Percentiles rank a stretch among this genome's conserved stretches.
phyloP scores from a whole-genome alignment of 2,888 invertebrate genomes.

The Drosophila picticornis region DNA sequence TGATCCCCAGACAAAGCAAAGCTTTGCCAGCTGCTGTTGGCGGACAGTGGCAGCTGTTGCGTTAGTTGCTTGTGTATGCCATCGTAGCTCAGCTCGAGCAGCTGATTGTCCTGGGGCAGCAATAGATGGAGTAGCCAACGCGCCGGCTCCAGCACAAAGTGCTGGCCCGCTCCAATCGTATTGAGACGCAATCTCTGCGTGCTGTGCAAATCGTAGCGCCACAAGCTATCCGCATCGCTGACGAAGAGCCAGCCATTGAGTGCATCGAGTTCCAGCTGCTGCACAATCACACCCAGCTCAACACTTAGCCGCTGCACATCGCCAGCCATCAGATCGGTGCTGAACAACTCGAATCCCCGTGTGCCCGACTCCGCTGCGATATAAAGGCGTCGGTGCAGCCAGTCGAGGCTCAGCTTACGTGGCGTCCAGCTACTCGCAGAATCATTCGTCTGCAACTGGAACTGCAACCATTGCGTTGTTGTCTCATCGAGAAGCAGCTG shows the following conservation, averaged over 20 bases:
- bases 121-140: constrained; percentile 69
- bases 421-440: constrained; percentile 87
- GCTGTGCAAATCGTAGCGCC: constrained; percentile 63
- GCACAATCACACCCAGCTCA: constrained; percentile 85
- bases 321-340: constrained; percentile 33
- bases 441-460: constrained; percentile 64
- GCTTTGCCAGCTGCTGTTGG: constrained; percentile 54
- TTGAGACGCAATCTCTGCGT: constrained; percentile 16
- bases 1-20: constrained; percentile 44
- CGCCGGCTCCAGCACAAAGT: constrained; percentile 62
- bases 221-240: constrained; percentile 82
- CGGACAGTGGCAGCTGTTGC: background rate
- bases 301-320: background rate
- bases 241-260: constrained; percentile 96
- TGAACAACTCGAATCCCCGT: constrained; percentile 26
- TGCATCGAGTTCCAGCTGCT: constrained; percentile 95
- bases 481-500: constrained; percentile 28
- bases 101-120: constrained; percentile 37
- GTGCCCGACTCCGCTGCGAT: constrained; percentile 89
- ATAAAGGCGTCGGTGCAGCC: constrained; percentile 94
- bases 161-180: constrained; percentile 19
- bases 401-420: constrained; percentile 92
- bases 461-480: constrained; percentile 68
- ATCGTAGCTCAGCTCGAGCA: constrained; percentile 77
- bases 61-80: constrained; percentile 37